These are phyloP conservation scores for Agrotis ipsilon DNA, from an alignment of 2,888 invertebrate genomes.

Conservation along the genomic window DNA sequence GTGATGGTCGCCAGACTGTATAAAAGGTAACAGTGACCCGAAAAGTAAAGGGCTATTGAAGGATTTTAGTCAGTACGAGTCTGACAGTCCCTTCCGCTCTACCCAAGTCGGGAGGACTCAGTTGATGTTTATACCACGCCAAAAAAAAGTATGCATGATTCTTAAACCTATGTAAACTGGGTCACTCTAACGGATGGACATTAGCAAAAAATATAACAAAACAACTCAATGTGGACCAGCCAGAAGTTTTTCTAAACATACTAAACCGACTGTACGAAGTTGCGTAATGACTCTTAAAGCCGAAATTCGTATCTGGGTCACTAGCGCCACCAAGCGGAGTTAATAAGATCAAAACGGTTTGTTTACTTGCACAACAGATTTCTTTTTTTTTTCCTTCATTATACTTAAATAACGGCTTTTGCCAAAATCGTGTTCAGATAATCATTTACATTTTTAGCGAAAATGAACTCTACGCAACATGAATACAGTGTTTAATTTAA, in stretches of 20 bases:
- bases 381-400: constrained; percentile 61
- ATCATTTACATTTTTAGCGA: constrained; percentile 4
- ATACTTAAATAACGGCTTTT: constrained; percentile 61
- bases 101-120: too few relatives aligned
- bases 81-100: too few relatives aligned
- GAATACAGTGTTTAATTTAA: constrained; percentile 4
- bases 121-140: too few relatives aligned
- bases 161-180: constrained; percentile 29
- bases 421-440: constrained; percentile 39
- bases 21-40: too few relatives aligned
- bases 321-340: constrained; percentile 60
- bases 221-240: constrained; percentile 18
- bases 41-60: too few relatives aligned
- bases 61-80: too few relatives aligned
- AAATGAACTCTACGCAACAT: constrained; percentile 20
- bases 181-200: constrained; percentile 37
- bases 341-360: constrained; percentile 72
- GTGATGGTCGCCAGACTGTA: too few relatives aligned
- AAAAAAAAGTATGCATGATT: too few relatives aligned
- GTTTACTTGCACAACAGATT: constrained; percentile 74
- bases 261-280: constrained; percentile 51
- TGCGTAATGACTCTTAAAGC: constrained; percentile 70
- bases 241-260: constrained; percentile 39
- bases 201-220: constrained; percentile 29
- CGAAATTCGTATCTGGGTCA: constrained; percentile 72